Evolutionary conservation across 1,140 invertebrate species (phyloP).

Genomic region (Procambarus virginalis): DNA sequence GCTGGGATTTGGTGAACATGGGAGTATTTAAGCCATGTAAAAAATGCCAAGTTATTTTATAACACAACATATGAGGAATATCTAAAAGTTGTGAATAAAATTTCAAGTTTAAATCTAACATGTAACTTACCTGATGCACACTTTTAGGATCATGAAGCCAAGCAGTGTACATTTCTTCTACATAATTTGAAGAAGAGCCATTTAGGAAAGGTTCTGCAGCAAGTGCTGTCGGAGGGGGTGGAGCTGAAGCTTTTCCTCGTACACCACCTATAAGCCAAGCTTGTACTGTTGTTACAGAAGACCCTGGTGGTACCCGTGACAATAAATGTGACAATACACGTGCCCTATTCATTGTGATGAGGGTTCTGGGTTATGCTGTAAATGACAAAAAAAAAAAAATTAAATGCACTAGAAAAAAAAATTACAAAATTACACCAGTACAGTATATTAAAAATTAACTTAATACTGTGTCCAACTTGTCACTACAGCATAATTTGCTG

Average conservation of each 20-base stretch:
- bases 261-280: slow-evolving; percentile 13
- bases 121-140: slow-evolving; percentile 91
- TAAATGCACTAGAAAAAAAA: too few species aligned
- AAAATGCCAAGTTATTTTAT: too few species aligned
- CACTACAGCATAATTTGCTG: too few species aligned
- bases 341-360: slow-evolving; percentile 60
- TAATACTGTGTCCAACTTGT: too few species aligned
- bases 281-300: slow-evolving; percentile 6
- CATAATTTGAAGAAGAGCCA: slow-evolving; percentile 94
- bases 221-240: slow-evolving; percentile 75
- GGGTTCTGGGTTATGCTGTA: neutral
- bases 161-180: slow-evolving; percentile 99
- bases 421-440: too few species aligned
- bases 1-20: too few species aligned
- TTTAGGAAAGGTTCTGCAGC: slow-evolving; percentile 92
- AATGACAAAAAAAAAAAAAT: neutral
- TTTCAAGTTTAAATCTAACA: too few species aligned
- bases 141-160: slow-evolving; percentile 96
- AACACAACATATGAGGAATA: too few species aligned
- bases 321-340: slow-evolving; percentile 51
- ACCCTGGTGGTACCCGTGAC: slow-evolving; percentile 39
- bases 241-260: slow-evolving; percentile 68
- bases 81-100: too few species aligned
- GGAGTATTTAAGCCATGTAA: too few species aligned
- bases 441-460: too few species aligned